These are phyloP conservation scores for Chloroceryle aenea DNA, from an alignment of 2,113 vertebrate species.

Conservation along the genomic window DNA sequence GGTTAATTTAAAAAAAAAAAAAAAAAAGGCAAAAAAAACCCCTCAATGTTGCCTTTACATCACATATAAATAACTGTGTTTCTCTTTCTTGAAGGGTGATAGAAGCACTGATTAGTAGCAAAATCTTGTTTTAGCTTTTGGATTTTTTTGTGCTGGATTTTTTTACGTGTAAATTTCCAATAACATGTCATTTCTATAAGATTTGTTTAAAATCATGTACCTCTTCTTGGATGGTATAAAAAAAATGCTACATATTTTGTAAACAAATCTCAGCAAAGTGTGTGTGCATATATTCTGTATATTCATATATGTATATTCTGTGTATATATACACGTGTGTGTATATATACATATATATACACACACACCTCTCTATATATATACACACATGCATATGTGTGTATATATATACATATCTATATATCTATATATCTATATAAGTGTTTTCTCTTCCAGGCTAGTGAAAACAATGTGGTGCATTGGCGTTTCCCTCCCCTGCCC, in stretches of 20 bases:
- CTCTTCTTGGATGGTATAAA: conserved; percentile 72
- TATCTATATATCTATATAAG: conserved; percentile 67
- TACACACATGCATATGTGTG: conserved; percentile 22
- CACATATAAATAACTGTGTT: conserved; percentile 79
- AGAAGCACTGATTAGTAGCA: conserved; percentile 83
- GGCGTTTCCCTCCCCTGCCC: conserved; percentile 46
- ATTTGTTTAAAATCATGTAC: conserved; percentile 80
- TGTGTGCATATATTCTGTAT: conserved; percentile 74
- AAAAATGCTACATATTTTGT: conserved; percentile 74
- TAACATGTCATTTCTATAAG: conserved; percentile 78
- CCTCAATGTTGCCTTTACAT: conserved; percentile 83
- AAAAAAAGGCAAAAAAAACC: neutral
- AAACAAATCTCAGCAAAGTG: conserved; percentile 74
- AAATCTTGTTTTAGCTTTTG: conserved; percentile 81
- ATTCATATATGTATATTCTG: conserved; percentile 71
- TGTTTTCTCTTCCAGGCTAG: conserved; percentile 71
- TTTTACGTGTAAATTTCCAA: conserved; percentile 80
- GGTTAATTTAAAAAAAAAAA: conserved; percentile 78
- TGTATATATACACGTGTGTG: conserved; percentile 68
- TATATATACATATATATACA: conserved; percentile 71
- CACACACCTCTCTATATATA: conserved; percentile 7
- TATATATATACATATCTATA: conserved; percentile 57
- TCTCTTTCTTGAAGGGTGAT: conserved; percentile 74
- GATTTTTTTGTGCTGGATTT: conserved; percentile 77
- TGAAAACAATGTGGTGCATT: conserved; percentile 73